Evolutionary conservation across 2,113 vertebrate species (phyloP).

Genomic region (Toxotes chatareus): DNA sequence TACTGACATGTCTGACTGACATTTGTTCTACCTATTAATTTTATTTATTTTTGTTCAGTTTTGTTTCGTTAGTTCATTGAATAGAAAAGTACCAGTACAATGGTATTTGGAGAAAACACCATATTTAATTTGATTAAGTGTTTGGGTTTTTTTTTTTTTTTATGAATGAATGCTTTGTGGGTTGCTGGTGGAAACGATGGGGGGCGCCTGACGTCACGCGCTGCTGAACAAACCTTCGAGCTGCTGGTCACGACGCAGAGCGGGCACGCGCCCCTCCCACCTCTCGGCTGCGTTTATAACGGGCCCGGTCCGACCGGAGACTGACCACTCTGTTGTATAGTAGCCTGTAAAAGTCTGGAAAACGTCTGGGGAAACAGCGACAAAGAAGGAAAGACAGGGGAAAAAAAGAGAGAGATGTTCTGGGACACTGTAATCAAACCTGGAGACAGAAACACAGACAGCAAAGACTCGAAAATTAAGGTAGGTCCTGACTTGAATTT

Average conservation of each 20-base stretch:
- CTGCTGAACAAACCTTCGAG: conserved; percentile 42
- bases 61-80: no score
- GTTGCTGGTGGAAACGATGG: conserved; percentile 10
- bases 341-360: conserved; percentile 4
- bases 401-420: conserved; percentile 52
- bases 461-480: conserved; percentile 66
- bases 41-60: no score
- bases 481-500: conserved; percentile 6
- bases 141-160: conserved; percentile 29
- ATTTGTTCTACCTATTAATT: no score
- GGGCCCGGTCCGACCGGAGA: conserved; percentile 38
- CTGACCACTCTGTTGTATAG: conserved; percentile 41
- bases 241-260: conserved; percentile 82
- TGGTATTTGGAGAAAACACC: no score
- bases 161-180: conserved; percentile 73
- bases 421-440: conserved; percentile 64
- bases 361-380: background rate
- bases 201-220: conserved; percentile 74
- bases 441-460: conserved; percentile 39
- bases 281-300: conserved; percentile 77
- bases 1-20: background rate
- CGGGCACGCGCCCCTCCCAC: conserved; percentile 62
- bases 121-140: no score
- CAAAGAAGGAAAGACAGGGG: background rate
- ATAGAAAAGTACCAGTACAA: no score